Evolutionary conservation across 30 jellyfish, hydroid and myxozoan genomes (phyloP).

Genomic region (Chironex yamaguchii): DNA sequence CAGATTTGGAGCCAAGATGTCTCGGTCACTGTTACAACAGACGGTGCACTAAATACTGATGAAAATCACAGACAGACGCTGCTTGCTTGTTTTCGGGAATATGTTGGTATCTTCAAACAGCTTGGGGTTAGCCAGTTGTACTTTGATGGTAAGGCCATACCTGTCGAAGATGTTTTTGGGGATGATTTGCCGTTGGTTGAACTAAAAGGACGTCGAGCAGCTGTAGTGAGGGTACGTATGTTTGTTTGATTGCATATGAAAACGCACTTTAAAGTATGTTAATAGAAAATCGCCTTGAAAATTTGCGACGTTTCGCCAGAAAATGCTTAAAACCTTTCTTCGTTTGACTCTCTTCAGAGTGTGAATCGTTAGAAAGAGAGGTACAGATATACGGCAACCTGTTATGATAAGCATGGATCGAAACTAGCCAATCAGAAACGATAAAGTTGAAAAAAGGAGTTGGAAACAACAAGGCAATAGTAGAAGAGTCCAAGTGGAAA

Average conservation of each 20-base stretch:
- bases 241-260: background rate
- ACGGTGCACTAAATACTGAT: conserved; percentile 73
- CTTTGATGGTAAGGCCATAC: conserved; percentile 62
- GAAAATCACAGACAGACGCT: conserved; percentile 80
- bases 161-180: conserved; percentile 64
- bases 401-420: no score
- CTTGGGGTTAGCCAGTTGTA: conserved; percentile 58
- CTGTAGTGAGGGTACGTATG: conserved; percentile 67
- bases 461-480: no score
- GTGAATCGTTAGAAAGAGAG: no score
- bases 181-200: conserved; percentile 76
- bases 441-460: no score
- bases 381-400: no score
- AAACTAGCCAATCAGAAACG: no score
- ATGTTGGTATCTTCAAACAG: conserved; percentile 52
- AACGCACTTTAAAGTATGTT: no score
- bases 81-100: conserved; percentile 60
- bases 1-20: conserved; percentile 52
- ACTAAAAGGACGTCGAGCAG: conserved; percentile 81
- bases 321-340: no score
- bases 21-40: conserved; percentile 44
- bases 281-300: no score
- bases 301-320: no score
- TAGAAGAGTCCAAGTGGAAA: no score
- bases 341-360: no score